These are phyloP conservation scores for Hypsibius dujardini DNA, from an alignment of 1,140 invertebrate species.

Conservation along the genomic window DNA sequence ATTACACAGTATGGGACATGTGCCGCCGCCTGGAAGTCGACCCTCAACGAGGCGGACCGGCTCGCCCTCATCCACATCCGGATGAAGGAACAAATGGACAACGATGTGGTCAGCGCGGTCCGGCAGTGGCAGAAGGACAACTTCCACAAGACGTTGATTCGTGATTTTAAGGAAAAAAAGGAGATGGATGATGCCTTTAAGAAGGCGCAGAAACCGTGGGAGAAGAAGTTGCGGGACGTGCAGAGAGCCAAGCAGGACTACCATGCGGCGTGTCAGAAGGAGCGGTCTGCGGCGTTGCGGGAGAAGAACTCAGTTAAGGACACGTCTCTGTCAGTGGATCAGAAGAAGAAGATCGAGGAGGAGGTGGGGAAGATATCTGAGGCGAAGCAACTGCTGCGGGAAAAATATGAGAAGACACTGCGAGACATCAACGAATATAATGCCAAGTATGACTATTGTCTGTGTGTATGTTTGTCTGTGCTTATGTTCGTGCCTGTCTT, in stretches of 20 bases:
- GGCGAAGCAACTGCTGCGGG: conserved; percentile 70
- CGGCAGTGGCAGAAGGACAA: conserved; percentile 93
- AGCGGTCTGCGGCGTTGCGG: conserved; percentile 83
- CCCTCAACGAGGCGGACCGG: conserved; percentile 73
- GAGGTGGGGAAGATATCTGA: conserved; percentile 79
- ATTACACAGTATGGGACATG: conserved; percentile 92
- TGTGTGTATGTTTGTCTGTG: no score
- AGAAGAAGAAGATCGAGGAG: conserved; percentile 90
- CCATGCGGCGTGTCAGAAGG: conserved; percentile 85
- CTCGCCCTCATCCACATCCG: conserved; percentile 70
- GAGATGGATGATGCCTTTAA: conserved; percentile 95
- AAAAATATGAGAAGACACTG: conserved; percentile 76
- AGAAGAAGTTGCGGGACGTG: conserved; percentile 74
- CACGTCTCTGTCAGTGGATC: conserved; percentile 41
- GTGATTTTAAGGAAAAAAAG: conserved; percentile 79
- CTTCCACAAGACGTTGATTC: conserved; percentile 87
- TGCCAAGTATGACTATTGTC: no score
- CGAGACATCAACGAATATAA: conserved; percentile 86
- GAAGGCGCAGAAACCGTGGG: conserved; percentile 95
- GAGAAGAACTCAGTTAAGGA: conserved; percentile 84
- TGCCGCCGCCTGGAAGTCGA: conserved; percentile 83
- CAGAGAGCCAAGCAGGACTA: conserved; percentile 81
- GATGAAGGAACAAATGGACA: conserved; percentile 70
- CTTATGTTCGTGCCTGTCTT: no score
- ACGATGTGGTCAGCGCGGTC: conserved; percentile 68